Conservation (phyloP, 1,140 invertebrate species). For the Bombus confusus region DNA sequence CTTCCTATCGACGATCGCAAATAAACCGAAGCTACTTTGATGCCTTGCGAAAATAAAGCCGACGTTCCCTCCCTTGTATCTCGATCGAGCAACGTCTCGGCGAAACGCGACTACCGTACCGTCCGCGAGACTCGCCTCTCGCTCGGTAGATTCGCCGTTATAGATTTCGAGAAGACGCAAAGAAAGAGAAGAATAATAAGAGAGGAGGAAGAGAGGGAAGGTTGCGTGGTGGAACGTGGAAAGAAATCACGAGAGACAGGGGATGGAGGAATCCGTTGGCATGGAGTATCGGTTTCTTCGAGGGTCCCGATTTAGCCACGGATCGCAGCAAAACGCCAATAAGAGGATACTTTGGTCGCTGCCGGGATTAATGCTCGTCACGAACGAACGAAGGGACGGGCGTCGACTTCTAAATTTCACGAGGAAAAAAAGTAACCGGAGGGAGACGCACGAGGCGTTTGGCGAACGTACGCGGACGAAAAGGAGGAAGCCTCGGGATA, state of each 20-base stretch:
- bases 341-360: slow-evolving; percentile 51
- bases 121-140: neutral
- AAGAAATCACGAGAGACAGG: neutral
- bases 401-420: slow-evolving; percentile 65
- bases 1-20: slow-evolving; percentile 2
- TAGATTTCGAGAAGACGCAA: neutral
- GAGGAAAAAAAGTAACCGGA: neutral
- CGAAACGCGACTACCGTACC: neutral
- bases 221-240: neutral
- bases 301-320: slow-evolving; percentile 58
- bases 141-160: neutral
- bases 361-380: slow-evolving; percentile 59
- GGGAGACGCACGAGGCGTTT: slow-evolving; percentile 1
- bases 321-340: slow-evolving; percentile 47
- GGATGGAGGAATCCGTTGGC: neutral
- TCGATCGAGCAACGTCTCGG: neutral
- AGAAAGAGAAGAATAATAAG: neutral
- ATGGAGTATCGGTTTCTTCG: slow-evolving; percentile 17
- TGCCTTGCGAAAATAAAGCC: slow-evolving; percentile 18
- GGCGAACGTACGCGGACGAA: slow-evolving; percentile 8
- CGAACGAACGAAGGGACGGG: slow-evolving; percentile 43
- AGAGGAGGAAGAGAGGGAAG: neutral
- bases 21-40: slow-evolving; percentile 25
- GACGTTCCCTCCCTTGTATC: neutral
- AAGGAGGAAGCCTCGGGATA: slow-evolving; percentile 40